These are phyloP conservation scores for Antheraea pernyi DNA, from an alignment of 1,140 invertebrate genomes.

Conservation along the genomic window DNA sequence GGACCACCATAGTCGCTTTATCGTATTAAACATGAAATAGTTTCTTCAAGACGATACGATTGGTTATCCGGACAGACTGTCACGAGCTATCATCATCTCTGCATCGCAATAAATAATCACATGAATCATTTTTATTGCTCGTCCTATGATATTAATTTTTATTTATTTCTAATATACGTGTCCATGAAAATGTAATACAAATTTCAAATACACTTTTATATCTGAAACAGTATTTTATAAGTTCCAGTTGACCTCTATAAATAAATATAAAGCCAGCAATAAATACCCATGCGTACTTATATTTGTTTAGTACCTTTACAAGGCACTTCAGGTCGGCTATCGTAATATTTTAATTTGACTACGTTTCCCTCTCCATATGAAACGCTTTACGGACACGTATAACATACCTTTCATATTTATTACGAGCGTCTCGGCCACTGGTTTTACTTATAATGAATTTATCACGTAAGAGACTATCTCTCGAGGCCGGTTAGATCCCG, in stretches of 20 bases:
- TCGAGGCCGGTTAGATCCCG: constrained; percentile 12
- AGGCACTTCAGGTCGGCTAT: background rate
- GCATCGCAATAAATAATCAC: too few relatives aligned
- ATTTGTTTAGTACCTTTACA: background rate
- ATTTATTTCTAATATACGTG: background rate
- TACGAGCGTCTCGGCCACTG: background rate
- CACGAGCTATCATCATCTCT: too few relatives aligned
- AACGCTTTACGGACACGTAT: background rate
- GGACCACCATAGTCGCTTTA: too few relatives aligned
- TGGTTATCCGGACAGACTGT: too few relatives aligned
- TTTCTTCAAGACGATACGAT: too few relatives aligned
- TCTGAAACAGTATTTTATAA: background rate
- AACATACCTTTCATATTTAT: background rate
- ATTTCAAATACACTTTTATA: background rate
- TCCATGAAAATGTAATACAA: background rate
- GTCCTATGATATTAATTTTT: too few relatives aligned
- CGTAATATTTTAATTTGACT: constrained; percentile 1
- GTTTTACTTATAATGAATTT: constrained; percentile 39
- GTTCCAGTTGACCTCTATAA: too few relatives aligned
- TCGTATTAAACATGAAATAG: too few relatives aligned
- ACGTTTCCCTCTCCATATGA: background rate
- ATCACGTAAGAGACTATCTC: constrained; percentile 35
- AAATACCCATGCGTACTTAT: background rate
- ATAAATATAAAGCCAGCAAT: background rate
- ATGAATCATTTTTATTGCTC: too few relatives aligned